Evolutionary conservation across 2,113 vertebrate genomes (phyloP), one percentile per base, ranked within the genome.

Genomic region (Ancistrus triradiatus): DNA sequence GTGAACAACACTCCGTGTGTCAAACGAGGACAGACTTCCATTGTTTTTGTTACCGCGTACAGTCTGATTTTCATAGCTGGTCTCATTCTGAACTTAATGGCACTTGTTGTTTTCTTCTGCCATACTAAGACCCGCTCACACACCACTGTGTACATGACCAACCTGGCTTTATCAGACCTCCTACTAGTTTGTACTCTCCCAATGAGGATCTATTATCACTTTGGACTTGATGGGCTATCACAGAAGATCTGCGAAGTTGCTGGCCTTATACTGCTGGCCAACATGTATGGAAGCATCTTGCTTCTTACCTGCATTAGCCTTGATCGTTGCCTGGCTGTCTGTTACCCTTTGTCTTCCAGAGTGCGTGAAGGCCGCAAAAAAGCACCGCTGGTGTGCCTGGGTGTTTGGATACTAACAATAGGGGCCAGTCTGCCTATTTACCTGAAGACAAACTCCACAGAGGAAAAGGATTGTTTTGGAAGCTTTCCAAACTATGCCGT

Each of bases 241-340:
- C 53, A 3, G 17, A 2, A 0, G 4, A 17, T 80, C 13, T 87
- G 85, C 4, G 71, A 83, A 0, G 6, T 9, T 13, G 19, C 67
- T 0, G 83, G 82, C 7, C 53, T 84, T 25, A 15, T 85, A 15
- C 69, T 89, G 28, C 77, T 89, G 47, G 74, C 76, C 35, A 89
- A 89, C 78, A 90, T 90, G 85, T 90, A 89, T 1, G 75, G 84
- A 6, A 90, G 87, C 74, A 86, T 90, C 68, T 83, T 87, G 53
- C 74, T 89, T 46, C 80, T 89, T 24, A 80, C 69, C 5, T 82
- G 78, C 69, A 84, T 88, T 33, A 85, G 82, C 71, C 66, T 82
- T 6, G 88, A 90, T 48, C 84, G 86, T 2, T 86, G 78, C 43
- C n/a, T 87, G 60, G 86, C 87, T 0, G 74, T 87, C 63, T 77